phyloP scores from a whole-genome alignment of 2,888 invertebrate genomes.

The Lepidochitona cinerea region DNA sequence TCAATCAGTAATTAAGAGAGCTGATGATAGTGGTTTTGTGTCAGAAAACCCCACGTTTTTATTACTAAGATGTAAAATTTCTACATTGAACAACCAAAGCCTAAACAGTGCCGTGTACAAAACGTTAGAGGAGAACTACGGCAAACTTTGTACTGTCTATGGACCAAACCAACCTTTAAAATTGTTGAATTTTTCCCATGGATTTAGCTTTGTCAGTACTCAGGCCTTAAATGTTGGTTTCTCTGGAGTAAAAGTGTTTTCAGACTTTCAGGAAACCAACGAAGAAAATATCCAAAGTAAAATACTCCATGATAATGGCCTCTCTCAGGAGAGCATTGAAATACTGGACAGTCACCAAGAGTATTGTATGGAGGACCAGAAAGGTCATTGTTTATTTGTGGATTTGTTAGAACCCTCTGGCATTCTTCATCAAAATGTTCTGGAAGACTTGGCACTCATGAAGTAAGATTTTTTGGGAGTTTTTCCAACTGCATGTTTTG shows the following conservation, averaged over 20 bases:
- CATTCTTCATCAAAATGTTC: constrained; percentile 47
- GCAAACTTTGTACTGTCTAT: no score
- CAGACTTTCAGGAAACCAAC: no score
- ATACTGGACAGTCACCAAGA: no score
- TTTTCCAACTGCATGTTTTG: no score
- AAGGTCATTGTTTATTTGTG: constrained; percentile 41
- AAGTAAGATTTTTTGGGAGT: constrained; percentile 51
- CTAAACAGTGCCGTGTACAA: constrained; percentile 44
- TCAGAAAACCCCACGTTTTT: background rate
- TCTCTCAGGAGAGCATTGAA: no score
- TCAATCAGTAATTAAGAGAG: no score
- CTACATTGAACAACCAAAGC: constrained; percentile 50
- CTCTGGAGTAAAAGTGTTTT: no score
- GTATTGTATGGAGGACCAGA: constrained; percentile 21
- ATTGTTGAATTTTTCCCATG: constrained; percentile 46
- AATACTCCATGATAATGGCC: no score
- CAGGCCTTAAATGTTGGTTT: constrained; percentile 48
- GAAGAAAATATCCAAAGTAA: no score
- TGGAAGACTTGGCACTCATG: constrained; percentile 59
- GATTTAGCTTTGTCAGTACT: constrained; percentile 50
- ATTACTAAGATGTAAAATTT: constrained; percentile 31
- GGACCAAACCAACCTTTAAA: constrained; percentile 21
- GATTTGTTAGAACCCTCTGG: constrained; percentile 56
- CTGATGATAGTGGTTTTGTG: no score
- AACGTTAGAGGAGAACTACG: constrained; percentile 41